phyloP scores from a whole-genome alignment of 2,113 vertebrate genomes.

The Zapornia atra region DNA sequence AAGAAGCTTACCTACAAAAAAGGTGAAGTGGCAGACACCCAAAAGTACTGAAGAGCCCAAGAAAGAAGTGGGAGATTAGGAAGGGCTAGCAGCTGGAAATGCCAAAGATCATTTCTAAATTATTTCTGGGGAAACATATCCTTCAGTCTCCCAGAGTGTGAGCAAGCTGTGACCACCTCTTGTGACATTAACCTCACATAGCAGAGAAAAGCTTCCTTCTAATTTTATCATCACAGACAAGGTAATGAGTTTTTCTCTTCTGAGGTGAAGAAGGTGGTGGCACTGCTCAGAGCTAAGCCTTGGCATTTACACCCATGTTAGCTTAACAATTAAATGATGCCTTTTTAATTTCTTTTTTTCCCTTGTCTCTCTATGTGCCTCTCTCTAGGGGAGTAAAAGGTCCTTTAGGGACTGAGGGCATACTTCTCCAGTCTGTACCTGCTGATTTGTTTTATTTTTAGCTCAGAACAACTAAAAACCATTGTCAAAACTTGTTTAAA shows the following conservation, averaged over 20 bases:
- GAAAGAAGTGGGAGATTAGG: neutral
- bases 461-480: neutral
- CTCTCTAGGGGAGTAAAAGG: neutral
- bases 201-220: neutral
- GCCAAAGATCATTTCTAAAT: neutral
- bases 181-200: neutral
- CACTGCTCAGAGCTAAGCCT: neutral
- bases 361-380: neutral
- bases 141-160: neutral
- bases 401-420: neutral
- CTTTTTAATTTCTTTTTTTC: too few species aligned
- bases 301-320: neutral
- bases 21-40: neutral
- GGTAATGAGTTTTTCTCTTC: neutral
- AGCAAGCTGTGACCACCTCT: neutral
- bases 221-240: neutral
- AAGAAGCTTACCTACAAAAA: neutral
- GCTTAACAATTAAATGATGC: neutral
- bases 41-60: neutral
- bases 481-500: conserved; percentile 50
- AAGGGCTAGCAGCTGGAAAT: neutral
- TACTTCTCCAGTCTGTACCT: neutral
- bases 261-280: neutral
- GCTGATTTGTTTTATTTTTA: conserved; percentile 29
- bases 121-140: neutral